These are phyloP conservation scores for Mesembrinibis cayennensis DNA, from an alignment of 2,113 vertebrate species.

Conservation along the genomic window DNA sequence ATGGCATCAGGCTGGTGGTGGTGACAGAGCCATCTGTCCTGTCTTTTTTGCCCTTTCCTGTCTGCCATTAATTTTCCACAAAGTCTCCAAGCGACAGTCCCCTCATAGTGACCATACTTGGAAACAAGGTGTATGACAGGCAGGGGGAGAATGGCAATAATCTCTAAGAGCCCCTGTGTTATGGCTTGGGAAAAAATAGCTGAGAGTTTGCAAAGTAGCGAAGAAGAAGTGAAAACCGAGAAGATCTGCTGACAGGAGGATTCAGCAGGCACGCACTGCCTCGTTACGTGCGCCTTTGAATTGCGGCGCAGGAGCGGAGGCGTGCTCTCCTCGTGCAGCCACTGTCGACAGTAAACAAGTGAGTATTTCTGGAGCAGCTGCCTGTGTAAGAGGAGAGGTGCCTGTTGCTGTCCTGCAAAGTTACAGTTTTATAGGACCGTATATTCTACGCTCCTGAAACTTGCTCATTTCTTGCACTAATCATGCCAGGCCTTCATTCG, in stretches of 20 bases:
- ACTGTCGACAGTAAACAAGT: not conserved
- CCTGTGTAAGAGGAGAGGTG: conserved; percentile 17
- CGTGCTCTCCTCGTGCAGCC: not conserved
- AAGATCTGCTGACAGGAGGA: conserved; percentile 45
- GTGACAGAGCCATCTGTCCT: conserved; percentile 93
- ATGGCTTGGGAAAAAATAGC: conserved; percentile 26
- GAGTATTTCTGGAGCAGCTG: conserved; percentile 47
- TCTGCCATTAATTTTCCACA: conserved; percentile 90
- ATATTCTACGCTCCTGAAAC: not conserved
- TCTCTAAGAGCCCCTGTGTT: conserved; percentile 18
- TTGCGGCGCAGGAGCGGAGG: not conserved
- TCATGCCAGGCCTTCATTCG: not conserved
- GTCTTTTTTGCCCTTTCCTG: conserved; percentile 89
- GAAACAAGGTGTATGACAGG: conserved; percentile 79
- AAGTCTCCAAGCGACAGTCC: conserved; percentile 85
- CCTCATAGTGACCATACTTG: conserved; percentile 91
- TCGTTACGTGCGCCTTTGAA: not conserved
- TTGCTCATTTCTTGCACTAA: not conserved
- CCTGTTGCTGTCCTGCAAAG: conserved; percentile 17
- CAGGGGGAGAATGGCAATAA: conserved; percentile 59
- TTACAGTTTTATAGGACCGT: not conserved
- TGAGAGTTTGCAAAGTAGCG: conserved; percentile 20
- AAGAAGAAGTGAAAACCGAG: conserved; percentile 28
- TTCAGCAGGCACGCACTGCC: not conserved
- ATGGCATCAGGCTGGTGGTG: conserved; percentile 69